Conservation (phyloP, 1,140 invertebrate species). For the Pseudobourletiella spinata region DNA sequence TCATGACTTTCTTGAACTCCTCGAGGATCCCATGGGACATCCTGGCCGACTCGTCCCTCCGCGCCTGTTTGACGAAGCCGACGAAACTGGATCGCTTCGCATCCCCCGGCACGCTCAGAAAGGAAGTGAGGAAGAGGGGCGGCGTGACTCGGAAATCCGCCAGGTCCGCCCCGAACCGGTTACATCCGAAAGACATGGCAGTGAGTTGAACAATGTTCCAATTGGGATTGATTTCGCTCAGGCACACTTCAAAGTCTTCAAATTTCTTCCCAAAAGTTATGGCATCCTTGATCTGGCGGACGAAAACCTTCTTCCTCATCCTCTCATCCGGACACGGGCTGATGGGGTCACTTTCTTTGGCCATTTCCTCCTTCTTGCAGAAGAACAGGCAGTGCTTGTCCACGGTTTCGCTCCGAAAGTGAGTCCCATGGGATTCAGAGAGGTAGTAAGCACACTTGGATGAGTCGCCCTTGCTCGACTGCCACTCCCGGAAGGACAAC, state of each 20-base stretch:
- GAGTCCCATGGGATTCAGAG: conserved; percentile 11
- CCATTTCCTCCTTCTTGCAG: not conserved
- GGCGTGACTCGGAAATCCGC: not conserved
- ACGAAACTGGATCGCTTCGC: not conserved
- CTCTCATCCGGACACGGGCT: not conserved
- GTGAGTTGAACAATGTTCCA: conserved; percentile 19
- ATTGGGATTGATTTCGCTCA: not conserved
- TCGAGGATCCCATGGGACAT: conserved; percentile 4
- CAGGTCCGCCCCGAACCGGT: conserved; percentile 7
- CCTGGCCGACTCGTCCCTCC: not conserved
- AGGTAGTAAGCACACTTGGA: conserved; percentile 12
- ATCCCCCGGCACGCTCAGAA: not conserved
- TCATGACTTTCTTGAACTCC: conserved; percentile 18
- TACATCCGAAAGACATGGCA: not conserved
- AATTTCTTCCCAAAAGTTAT: conserved; percentile 5
- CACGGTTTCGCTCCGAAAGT: not conserved
- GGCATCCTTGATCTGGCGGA: not conserved
- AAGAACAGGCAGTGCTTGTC: conserved; percentile 12
- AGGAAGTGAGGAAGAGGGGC: conserved; percentile 5
- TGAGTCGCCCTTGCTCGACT: not conserved
- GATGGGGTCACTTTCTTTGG: not conserved
- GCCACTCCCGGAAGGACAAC: not conserved
- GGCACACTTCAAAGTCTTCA: not conserved
- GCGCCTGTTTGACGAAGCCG: not conserved
- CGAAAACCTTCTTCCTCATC: not conserved